Conservation (phyloP, 2,888 invertebrate species). For the Andrena flavipes region DNA sequence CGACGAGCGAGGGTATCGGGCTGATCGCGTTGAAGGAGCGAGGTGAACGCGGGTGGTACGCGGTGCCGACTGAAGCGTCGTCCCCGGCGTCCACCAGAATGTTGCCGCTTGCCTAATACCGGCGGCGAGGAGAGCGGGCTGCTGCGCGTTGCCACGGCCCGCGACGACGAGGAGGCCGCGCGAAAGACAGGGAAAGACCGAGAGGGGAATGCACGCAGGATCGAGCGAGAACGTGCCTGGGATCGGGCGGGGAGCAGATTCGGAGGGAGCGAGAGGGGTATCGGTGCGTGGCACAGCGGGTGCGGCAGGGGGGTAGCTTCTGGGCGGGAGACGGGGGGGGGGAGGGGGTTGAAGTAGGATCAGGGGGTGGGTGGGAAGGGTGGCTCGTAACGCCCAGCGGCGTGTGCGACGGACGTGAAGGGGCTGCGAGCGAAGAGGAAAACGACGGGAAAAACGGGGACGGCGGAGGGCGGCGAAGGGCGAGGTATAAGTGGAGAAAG, state of each 20-base stretch:
- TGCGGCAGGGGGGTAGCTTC: background rate
- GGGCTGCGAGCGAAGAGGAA: constrained; percentile 14
- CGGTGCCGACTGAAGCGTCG: constrained; percentile 65
- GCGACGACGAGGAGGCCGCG: constrained; percentile 38
- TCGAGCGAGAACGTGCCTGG: constrained; percentile 40
- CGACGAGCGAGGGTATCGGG: too few relatives aligned
- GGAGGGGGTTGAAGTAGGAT: background rate
- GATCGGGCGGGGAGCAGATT: background rate
- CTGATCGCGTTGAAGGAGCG: constrained; percentile 9
- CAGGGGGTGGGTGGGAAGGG: background rate
- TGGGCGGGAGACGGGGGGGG: background rate
- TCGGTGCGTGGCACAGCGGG: constrained; percentile 15
- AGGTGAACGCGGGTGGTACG: constrained; percentile 59
- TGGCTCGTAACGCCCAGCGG: constrained; percentile 42
- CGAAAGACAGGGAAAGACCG: constrained; percentile 27
- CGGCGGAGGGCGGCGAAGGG: too few relatives aligned
- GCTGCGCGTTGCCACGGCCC: constrained; percentile 57
- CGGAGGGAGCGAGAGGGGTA: background rate
- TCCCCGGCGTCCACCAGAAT: constrained; percentile 65
- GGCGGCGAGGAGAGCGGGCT: constrained; percentile 41
- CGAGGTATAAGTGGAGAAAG: too few relatives aligned
- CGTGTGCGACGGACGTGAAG: constrained; percentile 20
- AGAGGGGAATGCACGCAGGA: constrained; percentile 55
- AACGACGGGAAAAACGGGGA: background rate
- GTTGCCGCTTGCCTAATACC: constrained; percentile 64